Evolutionary conservation across 2,797 vertebrate genomes (phyloP).

Genomic region (Heteromormyrus szaboi): DNA sequence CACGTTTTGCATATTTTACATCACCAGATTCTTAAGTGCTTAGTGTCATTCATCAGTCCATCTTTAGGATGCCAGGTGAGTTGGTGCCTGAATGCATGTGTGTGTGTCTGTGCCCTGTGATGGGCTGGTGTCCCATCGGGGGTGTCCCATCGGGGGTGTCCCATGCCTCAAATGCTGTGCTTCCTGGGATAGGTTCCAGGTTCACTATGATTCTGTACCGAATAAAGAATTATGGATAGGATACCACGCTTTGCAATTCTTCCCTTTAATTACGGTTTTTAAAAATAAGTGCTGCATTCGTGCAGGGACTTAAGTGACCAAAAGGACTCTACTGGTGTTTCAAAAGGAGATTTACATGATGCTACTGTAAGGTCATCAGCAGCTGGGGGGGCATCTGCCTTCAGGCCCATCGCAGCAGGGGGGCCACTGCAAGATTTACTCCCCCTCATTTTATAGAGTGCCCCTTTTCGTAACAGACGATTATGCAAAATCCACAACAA

Average conservation of each 20-base stretch:
- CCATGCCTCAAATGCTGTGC: not conserved
- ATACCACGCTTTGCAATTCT: not conserved
- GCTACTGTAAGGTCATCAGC: not conserved
- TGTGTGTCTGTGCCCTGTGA: not conserved
- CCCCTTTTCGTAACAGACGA: not conserved
- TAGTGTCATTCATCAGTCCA: not conserved
- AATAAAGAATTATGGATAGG: not conserved
- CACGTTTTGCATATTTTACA: not conserved
- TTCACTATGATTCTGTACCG: not conserved
- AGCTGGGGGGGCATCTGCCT: not conserved
- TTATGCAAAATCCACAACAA: not conserved
- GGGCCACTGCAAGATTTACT: not conserved
- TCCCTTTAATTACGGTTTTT: not conserved
- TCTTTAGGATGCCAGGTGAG: not conserved
- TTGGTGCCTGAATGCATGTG: not conserved
- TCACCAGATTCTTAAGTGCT: not conserved
- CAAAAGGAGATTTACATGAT: not conserved
- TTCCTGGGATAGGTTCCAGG: not conserved
- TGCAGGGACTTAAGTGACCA: not conserved
- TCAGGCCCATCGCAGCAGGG: not conserved
- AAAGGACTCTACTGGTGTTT: not conserved
- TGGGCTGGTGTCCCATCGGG: not conserved
- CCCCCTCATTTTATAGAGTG: not conserved
- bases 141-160: not conserved
- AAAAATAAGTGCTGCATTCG: not conserved